phyloP scores from a whole-genome alignment of 2,797 vertebrate species.

The Dromococcyx pavoninus region DNA sequence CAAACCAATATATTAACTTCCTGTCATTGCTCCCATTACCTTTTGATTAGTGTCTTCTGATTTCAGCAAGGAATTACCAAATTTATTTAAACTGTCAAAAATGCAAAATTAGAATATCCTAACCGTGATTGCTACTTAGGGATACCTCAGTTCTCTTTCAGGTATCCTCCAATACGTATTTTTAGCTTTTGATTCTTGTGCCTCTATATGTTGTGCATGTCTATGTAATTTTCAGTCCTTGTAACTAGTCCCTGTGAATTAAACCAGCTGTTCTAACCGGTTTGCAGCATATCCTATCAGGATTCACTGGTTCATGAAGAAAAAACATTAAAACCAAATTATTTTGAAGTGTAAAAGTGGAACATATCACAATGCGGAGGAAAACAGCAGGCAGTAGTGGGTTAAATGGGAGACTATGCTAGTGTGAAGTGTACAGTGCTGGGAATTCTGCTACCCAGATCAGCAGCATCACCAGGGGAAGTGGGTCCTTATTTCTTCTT shows the following conservation, averaged over 20 bases:
- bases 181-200: background rate
- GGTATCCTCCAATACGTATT: background rate
- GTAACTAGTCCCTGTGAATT: background rate
- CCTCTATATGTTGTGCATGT: background rate
- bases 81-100: background rate
- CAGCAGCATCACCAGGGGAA: background rate
- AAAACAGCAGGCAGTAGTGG: background rate
- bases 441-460: background rate
- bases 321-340: background rate
- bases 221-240: background rate
- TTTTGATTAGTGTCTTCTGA: constrained; percentile 21
- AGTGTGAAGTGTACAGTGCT: background rate
- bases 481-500: background rate
- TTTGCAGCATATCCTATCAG: background rate
- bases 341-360: background rate
- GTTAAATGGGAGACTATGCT: background rate
- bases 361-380: background rate
- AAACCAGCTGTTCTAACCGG: background rate
- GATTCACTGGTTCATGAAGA: background rate
- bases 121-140: background rate
- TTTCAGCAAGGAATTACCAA: background rate
- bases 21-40: background rate
- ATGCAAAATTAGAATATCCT: background rate
- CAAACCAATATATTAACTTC: background rate
- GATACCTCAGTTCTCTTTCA: background rate